Evolutionary conservation across 2,888 invertebrate species (phyloP).

Genomic region (Macrophya annulata): DNA sequence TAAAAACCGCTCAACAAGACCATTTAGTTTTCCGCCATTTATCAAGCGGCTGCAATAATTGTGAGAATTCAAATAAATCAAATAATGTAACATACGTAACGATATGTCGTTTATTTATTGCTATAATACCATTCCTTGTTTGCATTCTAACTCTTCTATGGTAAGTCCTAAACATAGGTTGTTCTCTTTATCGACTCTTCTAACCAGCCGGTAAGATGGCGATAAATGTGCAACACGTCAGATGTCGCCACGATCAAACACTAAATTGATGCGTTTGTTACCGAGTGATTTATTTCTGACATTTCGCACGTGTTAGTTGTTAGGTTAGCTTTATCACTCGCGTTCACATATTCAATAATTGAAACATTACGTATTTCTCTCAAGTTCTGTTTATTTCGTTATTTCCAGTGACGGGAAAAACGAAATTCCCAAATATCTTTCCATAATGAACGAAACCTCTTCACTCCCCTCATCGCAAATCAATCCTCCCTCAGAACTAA

Average conservation of each 20-base stretch:
- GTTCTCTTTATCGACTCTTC: too few relatives aligned
- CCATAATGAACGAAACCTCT: constrained; percentile 2
- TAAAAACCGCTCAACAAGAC: too few relatives aligned
- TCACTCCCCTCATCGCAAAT: background rate
- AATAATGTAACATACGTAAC: too few relatives aligned
- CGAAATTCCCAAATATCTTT: background rate
- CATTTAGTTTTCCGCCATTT: too few relatives aligned
- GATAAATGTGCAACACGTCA: background rate
- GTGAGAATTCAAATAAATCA: too few relatives aligned
- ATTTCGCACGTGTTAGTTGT: background rate
- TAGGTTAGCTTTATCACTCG: background rate
- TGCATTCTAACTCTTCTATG: too few relatives aligned
- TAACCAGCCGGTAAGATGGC: background rate
- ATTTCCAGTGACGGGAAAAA: background rate
- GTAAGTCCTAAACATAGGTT: too few relatives aligned
- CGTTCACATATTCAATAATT: background rate
- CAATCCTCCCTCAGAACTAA: background rate
- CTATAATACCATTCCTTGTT: too few relatives aligned
- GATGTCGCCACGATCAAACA: background rate
- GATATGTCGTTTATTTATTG: too few relatives aligned
- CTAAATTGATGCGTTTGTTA: background rate
- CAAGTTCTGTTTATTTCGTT: background rate
- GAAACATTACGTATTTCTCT: background rate
- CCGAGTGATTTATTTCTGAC: background rate
- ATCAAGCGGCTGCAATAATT: too few relatives aligned